Conservation (phyloP, 2,888 invertebrate genomes). For the Escarpia spicata region DNA sequence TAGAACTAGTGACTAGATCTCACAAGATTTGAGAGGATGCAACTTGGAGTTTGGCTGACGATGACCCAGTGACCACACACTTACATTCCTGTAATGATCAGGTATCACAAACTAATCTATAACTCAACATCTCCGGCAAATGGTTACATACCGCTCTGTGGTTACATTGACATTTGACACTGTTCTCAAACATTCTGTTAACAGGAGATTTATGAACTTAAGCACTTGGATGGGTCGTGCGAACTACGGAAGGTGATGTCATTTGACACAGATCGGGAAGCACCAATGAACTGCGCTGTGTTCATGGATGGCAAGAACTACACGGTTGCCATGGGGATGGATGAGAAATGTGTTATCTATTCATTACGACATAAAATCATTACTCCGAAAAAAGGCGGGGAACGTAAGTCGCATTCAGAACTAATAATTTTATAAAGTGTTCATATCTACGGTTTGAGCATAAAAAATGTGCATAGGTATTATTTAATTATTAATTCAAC, state of each 20-base stretch:
- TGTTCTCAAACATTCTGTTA: conserved; percentile 49
- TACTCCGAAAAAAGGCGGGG: conserved; percentile 45
- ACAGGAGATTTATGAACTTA: conserved; percentile 92
- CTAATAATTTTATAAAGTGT: too few species aligned
- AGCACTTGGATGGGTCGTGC: conserved; percentile 80
- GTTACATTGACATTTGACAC: background rate
- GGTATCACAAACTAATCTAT: too few species aligned
- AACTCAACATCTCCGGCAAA: too few species aligned
- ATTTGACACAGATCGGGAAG: conserved; percentile 76
- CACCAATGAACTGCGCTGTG: conserved; percentile 89
- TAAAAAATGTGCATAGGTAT: too few species aligned
- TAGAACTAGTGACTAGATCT: too few species aligned
- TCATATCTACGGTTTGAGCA: too few species aligned
- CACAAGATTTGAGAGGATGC: too few species aligned
- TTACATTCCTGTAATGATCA: too few species aligned
- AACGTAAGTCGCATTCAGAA: conserved; percentile 28
- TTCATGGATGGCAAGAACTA: conserved; percentile 77
- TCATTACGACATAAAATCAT: conserved; percentile 59
- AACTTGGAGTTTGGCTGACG: too few species aligned
- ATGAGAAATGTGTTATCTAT: conserved; percentile 74
- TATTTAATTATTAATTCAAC: too few species aligned
- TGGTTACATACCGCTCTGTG: background rate
- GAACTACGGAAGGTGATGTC: conserved; percentile 88
- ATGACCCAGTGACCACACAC: too few species aligned
- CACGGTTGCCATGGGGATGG: conserved; percentile 88